Evolutionary conservation across 2,797 vertebrate genomes (phyloP).

Genomic region (Neosilurus hyrtlii): DNA sequence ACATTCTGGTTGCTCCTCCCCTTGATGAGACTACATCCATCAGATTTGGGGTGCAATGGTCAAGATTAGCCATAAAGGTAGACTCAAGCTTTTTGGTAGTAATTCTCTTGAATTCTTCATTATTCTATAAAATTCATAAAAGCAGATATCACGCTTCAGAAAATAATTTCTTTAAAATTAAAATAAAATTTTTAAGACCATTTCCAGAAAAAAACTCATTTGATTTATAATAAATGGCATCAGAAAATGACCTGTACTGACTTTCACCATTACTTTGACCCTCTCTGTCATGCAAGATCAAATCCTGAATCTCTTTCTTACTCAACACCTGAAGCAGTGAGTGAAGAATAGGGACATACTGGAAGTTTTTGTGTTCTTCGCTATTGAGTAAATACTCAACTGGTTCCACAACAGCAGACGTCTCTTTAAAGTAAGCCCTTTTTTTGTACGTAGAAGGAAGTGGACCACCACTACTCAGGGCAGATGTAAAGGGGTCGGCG

Average conservation of each 20-base stretch:
- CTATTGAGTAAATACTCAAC: too few relatives aligned
- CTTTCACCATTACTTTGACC: background rate
- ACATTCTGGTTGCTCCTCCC: slow-evolving; percentile 35
- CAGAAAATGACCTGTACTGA: background rate
- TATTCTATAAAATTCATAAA: slow-evolving; percentile 17
- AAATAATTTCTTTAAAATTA: background rate
- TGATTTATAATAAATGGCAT: slow-evolving; percentile 10
- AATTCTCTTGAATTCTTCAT: slow-evolving; percentile 45
- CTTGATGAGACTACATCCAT: slow-evolving; percentile 18
- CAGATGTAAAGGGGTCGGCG: too few relatives aligned
- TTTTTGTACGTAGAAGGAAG: too few relatives aligned
- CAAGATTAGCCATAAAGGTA: slow-evolving; percentile 46
- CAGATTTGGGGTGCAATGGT: slow-evolving; percentile 33
- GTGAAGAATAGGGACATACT: too few relatives aligned
- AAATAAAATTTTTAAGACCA: too few relatives aligned
- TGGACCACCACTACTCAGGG: too few relatives aligned
- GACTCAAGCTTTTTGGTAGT: slow-evolving; percentile 42
- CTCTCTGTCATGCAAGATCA: background rate
- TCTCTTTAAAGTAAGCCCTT: too few relatives aligned
- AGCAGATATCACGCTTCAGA: background rate
- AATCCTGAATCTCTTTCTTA: too few relatives aligned
- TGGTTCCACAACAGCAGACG: too few relatives aligned
- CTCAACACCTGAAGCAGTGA: too few relatives aligned
- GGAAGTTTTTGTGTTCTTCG: too few relatives aligned
- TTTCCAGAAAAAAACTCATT: background rate